Conservation (phyloP, 2,888 invertebrate species). For the Lasioglossum zephyrum region DNA sequence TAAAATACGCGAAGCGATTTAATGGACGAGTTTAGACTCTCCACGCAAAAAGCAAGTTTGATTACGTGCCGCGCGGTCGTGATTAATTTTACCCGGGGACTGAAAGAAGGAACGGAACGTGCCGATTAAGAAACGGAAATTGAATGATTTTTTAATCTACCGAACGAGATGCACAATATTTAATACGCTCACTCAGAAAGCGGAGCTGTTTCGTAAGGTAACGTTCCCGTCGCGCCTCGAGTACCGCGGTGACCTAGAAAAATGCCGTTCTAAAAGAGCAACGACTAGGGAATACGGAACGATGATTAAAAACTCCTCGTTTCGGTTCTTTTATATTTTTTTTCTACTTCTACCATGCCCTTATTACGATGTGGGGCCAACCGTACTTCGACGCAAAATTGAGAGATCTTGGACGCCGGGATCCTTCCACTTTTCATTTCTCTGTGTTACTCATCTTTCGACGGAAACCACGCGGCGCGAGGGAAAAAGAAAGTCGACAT, state of each 20-base stretch:
- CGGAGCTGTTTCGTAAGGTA: background rate
- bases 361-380: slow-evolving; percentile 47
- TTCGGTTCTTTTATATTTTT: slow-evolving; percentile 33
- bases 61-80: background rate
- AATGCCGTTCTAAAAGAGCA: slow-evolving; percentile 24
- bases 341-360: background rate
- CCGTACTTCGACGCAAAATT: slow-evolving; percentile 35
- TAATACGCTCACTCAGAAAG: background rate
- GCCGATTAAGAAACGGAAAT: background rate
- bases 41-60: background rate
- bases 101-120: background rate
- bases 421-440: background rate
- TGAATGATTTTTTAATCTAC: background rate
- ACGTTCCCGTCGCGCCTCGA: background rate
- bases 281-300: slow-evolving; percentile 43
- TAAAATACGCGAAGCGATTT: background rate
- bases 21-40: background rate
- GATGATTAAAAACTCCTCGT: slow-evolving; percentile 53
- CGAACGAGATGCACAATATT: background rate
- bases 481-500: background rate
- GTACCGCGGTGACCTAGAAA: slow-evolving; percentile 41
- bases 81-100: background rate
- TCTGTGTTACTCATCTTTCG: background rate
- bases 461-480: background rate
- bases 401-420: slow-evolving; percentile 18